Evolutionary conservation across 2,888 invertebrate genomes (phyloP).

Genomic region (Myopa tessellatipennis): DNA sequence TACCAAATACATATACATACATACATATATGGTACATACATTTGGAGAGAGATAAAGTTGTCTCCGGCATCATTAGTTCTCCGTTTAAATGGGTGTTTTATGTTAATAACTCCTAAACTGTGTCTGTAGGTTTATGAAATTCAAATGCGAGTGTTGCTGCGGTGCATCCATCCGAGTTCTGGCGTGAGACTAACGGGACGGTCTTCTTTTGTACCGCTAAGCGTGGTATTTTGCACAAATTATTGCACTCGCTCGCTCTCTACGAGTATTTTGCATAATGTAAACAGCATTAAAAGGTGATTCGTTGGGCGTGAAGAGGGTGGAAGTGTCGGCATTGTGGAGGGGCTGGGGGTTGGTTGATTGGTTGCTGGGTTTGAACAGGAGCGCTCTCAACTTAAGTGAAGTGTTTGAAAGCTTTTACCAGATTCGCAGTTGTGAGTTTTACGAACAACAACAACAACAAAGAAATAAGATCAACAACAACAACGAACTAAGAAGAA

Average conservation of each 20-base stretch:
- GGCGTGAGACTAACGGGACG: background rate
- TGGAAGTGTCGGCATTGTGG: background rate
- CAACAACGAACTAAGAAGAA: background rate
- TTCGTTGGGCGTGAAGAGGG: background rate
- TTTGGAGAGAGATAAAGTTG: background rate
- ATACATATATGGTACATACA: background rate
- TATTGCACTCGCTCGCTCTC: conserved; percentile 17
- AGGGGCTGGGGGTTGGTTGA: background rate
- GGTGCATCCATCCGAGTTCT: background rate
- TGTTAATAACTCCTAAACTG: conserved; percentile 59
- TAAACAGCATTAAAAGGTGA: conserved; percentile 55
- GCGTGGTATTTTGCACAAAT: conserved; percentile 26
- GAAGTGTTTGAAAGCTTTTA: background rate
- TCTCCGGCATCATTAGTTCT: background rate
- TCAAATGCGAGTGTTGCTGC: conserved; percentile 11
- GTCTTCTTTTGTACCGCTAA: background rate
- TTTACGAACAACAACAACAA: background rate
- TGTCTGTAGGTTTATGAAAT: background rate
- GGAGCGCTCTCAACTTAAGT: too few species aligned
- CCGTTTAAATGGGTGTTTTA: conserved; percentile 56
- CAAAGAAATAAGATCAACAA: background rate
- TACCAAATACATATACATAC: background rate
- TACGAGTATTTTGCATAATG: conserved; percentile 51
- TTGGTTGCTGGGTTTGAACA: too few species aligned
- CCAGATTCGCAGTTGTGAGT: background rate